phyloP scores from a whole-genome alignment of 2,888 invertebrate species.

The Campaea margaritaria region DNA sequence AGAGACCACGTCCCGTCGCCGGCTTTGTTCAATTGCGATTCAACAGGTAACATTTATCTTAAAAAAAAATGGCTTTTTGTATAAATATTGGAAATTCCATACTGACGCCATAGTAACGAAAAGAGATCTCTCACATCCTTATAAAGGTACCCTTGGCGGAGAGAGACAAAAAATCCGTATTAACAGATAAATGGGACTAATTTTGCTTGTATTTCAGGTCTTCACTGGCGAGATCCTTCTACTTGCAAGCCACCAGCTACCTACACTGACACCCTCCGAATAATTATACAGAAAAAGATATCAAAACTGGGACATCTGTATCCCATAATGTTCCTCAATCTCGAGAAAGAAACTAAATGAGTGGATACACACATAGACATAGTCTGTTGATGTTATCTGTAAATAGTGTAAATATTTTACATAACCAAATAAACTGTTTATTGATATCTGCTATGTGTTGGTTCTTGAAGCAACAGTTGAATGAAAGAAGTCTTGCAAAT shows the following conservation, averaged over 20 bases:
- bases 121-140: too few relatives aligned
- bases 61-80: too few relatives aligned
- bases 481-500: too few relatives aligned
- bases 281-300: conserved; percentile 92
- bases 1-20: conserved; percentile 95
- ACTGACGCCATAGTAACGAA: too few relatives aligned
- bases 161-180: too few relatives aligned
- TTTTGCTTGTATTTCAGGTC: conserved; percentile 56
- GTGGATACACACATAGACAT: too few relatives aligned
- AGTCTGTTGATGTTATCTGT: conserved; percentile 31
- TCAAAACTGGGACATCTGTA: conserved; percentile 91
- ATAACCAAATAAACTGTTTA: conserved; percentile 56
- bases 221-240: conserved; percentile 92
- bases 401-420: conserved; percentile 50
- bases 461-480: too few relatives aligned
- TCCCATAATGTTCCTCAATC: conserved; percentile 88
- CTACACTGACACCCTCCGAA: conserved; percentile 92
- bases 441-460: conserved; percentile 24
- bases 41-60: conserved; percentile 74
- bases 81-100: too few relatives aligned
- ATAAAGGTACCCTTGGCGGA: too few relatives aligned
- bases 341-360: conserved; percentile 62
- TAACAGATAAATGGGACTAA: too few relatives aligned
- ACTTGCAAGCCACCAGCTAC: conserved; percentile 88
- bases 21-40: conserved; percentile 89